These are phyloP conservation scores for Ridgeia piscesae DNA, from an alignment of 1,140 invertebrate species.

Conservation along the genomic window DNA sequence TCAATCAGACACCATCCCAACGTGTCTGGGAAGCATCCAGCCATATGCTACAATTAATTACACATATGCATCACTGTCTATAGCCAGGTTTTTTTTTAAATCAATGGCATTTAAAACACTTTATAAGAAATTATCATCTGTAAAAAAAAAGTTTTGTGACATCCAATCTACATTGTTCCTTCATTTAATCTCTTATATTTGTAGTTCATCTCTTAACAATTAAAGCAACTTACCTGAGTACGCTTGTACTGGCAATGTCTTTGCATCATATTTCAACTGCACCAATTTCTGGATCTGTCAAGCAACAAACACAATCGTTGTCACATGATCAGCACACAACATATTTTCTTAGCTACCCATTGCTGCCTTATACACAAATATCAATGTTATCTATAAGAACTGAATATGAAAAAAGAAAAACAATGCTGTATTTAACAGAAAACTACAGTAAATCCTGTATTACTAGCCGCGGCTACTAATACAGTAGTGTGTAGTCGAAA, in stretches of 20 bases:
- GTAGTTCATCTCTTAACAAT: not conserved
- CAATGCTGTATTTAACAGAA: not conserved
- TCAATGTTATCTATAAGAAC: too few species aligned
- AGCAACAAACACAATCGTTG: not conserved
- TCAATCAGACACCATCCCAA: too few species aligned
- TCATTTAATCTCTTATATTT: not conserved
- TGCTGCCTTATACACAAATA: too few species aligned
- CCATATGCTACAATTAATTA: too few species aligned
- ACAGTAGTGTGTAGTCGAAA: too few species aligned
- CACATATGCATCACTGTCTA: too few species aligned
- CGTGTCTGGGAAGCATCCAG: too few species aligned
- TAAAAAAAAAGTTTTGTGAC: not conserved
- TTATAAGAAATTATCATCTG: too few species aligned
- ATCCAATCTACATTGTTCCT: not conserved
- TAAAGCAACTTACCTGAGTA: conserved; percentile 38
- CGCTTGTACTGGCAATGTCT: conserved; percentile 50
- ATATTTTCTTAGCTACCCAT: not conserved
- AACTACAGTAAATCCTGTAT: too few species aligned
- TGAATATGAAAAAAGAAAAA: not conserved
- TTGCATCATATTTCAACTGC: conserved; percentile 51
- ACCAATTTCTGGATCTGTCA: conserved; percentile 51
- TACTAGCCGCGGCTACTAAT: too few species aligned
- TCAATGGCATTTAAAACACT: too few species aligned
- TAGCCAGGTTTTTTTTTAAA: too few species aligned
- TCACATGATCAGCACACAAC: not conserved